phyloP scores from a whole-genome alignment of 2,797 vertebrate species.

The Remorina albescens region DNA sequence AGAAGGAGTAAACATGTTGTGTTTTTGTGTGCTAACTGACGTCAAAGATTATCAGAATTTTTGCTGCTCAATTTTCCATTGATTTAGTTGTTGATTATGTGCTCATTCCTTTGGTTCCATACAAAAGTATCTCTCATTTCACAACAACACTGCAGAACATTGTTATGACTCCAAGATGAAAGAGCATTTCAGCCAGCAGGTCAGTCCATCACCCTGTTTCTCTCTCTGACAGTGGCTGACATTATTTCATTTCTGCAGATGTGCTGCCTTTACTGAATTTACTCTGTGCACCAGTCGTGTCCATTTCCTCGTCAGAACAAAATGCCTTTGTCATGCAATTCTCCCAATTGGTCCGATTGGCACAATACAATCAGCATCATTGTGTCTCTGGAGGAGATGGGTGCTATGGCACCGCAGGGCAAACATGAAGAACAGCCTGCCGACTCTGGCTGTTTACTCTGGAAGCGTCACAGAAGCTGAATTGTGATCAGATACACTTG shows the following conservation, averaged over 20 bases:
- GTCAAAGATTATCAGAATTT: background rate
- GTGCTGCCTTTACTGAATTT: slow-evolving; percentile 56
- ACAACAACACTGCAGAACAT: slow-evolving; percentile 41
- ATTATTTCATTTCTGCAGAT: slow-evolving; percentile 75
- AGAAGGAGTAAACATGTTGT: slow-evolving; percentile 6
- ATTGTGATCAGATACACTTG: slow-evolving; percentile 49
- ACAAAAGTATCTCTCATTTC: slow-evolving; percentile 27
- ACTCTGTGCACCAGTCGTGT: slow-evolving; percentile 68
- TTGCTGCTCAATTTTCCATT: background rate
- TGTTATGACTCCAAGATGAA: slow-evolving; percentile 41
- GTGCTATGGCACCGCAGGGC: slow-evolving; percentile 70
- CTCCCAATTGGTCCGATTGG: slow-evolving; percentile 48
- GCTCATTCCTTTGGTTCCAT: background rate
- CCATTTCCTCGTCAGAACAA: slow-evolving; percentile 76
- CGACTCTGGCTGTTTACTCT: slow-evolving; percentile 59
- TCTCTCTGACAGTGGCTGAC: slow-evolving; percentile 56
- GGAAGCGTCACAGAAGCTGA: slow-evolving; percentile 46
- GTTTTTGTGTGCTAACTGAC: background rate
- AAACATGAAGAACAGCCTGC: slow-evolving; percentile 59
- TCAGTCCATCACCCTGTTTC: slow-evolving; percentile 65
- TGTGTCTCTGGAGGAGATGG: slow-evolving; percentile 77
- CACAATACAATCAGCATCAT: slow-evolving; percentile 75
- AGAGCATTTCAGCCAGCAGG: slow-evolving; percentile 31
- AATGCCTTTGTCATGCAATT: slow-evolving; percentile 72
- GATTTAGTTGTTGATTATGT: background rate